Conservation (phyloP, 1,140 invertebrate species). For the Drosophila auraria region DNA sequence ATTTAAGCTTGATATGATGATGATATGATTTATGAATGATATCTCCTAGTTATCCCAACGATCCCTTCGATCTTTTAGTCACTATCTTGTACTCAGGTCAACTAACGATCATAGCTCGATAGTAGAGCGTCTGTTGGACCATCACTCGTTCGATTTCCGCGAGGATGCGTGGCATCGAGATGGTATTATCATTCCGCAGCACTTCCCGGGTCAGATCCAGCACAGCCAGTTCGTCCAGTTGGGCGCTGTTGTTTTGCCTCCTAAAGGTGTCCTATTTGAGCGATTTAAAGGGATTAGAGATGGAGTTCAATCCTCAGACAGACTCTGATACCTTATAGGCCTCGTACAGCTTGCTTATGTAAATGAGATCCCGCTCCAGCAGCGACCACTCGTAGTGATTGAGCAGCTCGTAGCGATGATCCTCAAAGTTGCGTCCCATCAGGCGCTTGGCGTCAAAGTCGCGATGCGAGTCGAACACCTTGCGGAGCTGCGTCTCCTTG, state of each 20-base stretch:
- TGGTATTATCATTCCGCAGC: constrained; percentile 84
- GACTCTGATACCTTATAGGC: constrained; percentile 70
- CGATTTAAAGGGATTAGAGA: not conserved
- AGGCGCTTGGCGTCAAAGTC: constrained; percentile 54
- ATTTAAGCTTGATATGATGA: not conserved
- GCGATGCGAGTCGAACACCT: constrained; percentile 72
- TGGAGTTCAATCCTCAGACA: too few species aligned
- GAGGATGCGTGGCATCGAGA: constrained; percentile 76
- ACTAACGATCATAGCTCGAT: constrained; percentile 88
- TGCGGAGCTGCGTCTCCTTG: constrained; percentile 65
- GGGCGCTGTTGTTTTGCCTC: constrained; percentile 33
- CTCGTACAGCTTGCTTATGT: constrained; percentile 70
- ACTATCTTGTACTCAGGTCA: not conserved
- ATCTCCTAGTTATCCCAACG: too few species aligned
- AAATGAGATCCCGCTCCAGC: constrained; percentile 66
- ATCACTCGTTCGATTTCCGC: constrained; percentile 71
- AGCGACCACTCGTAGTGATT: constrained; percentile 79
- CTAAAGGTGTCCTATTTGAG: constrained; percentile 22
- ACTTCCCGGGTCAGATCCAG: constrained; percentile 88
- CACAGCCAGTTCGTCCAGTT: constrained; percentile 86
- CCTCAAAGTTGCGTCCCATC: constrained; percentile 51
- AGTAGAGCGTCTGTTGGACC: constrained; percentile 87
- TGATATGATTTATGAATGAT: too few species aligned
- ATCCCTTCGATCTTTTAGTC: not conserved
- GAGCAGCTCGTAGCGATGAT: constrained; percentile 61